Evolutionary conservation across 92 coral and sea anemone genomes (phyloP).

Genomic region (Epizoanthus rinbou): DNA sequence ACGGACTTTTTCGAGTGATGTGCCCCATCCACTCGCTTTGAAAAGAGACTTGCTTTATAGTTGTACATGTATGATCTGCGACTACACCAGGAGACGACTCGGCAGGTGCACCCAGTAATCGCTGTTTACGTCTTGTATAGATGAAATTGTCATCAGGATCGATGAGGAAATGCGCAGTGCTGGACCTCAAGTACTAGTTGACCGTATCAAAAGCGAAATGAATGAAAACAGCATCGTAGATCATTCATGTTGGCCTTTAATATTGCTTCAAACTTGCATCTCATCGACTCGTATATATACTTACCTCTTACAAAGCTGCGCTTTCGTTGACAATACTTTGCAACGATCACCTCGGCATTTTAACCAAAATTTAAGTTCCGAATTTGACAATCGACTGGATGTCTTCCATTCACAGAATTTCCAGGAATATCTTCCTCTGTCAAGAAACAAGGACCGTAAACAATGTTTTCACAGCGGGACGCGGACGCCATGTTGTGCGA

Average conservation of each 20-base stretch:
- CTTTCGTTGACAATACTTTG: constrained; percentile 57
- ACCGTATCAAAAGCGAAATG: constrained; percentile 2
- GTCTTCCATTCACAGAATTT: constrained; percentile 44
- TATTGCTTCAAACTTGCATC: no score
- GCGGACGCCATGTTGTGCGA: background rate
- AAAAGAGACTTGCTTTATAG: constrained; percentile 18
- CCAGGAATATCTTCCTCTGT: constrained; percentile 59
- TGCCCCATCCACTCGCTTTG: constrained; percentile 58
- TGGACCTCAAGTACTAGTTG: constrained; percentile 16
- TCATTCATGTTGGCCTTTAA: no score
- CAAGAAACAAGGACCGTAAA: constrained; percentile 45
- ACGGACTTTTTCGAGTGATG: constrained; percentile 50
- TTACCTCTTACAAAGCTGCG: constrained; percentile 31
- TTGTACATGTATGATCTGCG: background rate
- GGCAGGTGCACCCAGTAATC: constrained; percentile 6
- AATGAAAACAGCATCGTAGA: no score
- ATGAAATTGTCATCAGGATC: constrained; percentile 31
- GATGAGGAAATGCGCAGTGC: constrained; percentile 6
- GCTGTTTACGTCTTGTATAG: constrained; percentile 29
- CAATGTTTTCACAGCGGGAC: background rate
- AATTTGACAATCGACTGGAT: constrained; percentile 43
- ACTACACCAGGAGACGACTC: background rate
- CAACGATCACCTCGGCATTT: constrained; percentile 48
- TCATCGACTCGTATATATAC: background rate
- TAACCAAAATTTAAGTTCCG: constrained; percentile 53